A percentile compares a stretch with the other conserved stretches of the same genome.
Evolutionary conservation across 2,888 invertebrate species (phyloP).

Genomic region (Orthosia cruda): DNA sequence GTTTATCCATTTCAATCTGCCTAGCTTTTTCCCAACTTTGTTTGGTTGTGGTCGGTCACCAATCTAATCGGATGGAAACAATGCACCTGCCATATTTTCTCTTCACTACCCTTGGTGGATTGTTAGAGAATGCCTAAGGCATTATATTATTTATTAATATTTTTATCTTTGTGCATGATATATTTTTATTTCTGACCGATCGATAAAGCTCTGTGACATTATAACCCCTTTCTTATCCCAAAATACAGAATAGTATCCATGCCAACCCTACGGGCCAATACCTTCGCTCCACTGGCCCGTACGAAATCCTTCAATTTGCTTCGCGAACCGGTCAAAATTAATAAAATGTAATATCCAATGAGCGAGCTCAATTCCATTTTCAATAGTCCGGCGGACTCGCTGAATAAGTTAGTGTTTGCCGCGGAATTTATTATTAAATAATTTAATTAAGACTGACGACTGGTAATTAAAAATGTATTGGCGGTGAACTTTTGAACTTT

Average conservation of each 20-base stretch:
- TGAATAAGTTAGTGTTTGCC: conserved; percentile 56
- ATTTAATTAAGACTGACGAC: conserved; percentile 36
- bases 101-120: too few relatives aligned
- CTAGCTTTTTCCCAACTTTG: too few relatives aligned
- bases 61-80: too few relatives aligned
- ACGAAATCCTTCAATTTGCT: conserved; percentile 67
- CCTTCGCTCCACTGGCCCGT: conserved; percentile 57
- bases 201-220: background rate
- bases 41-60: too few relatives aligned
- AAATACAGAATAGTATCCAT: conserved; percentile 8
- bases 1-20: too few relatives aligned
- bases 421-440: conserved; percentile 38
- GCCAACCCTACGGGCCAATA: conserved; percentile 49
- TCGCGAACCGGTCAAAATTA: conserved; percentile 66
- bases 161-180: too few relatives aligned
- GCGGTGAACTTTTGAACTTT: background rate
- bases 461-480: background rate
- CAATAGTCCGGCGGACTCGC: conserved; percentile 47
- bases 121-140: too few relatives aligned
- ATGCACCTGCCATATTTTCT: too few relatives aligned
- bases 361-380: conserved; percentile 60
- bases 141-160: too few relatives aligned
- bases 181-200: too few relatives aligned
- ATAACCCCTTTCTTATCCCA: background rate
- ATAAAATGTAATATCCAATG: conserved; percentile 70